Percentiles rank a stretch among this genome's conserved stretches.
phyloP scores from a whole-genome alignment of 2,113 vertebrate species.

The Hyperopisus bebe region DNA sequence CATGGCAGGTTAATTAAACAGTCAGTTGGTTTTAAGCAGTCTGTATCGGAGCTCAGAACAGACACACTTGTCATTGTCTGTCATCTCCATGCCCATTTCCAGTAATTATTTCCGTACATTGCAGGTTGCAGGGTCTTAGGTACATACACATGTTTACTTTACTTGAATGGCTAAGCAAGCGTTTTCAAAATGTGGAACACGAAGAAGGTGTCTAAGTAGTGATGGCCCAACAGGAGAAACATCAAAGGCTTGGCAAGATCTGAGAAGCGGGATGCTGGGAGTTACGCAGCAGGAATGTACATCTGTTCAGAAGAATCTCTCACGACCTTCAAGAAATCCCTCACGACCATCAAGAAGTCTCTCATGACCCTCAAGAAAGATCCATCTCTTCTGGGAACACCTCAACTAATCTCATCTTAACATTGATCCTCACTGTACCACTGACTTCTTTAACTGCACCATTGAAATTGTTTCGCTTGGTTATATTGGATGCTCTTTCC shows the following conservation, averaged over 20 bases:
- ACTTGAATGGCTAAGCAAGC: neutral
- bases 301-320: neutral
- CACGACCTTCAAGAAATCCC: neutral
- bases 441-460: neutral
- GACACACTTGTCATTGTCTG: neutral
- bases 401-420: neutral
- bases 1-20: conserved; percentile 1
- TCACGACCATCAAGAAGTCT: neutral
- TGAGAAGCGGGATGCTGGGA: neutral
- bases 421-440: neutral
- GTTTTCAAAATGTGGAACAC: neutral
- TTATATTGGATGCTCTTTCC: neutral
- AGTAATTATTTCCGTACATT: neutral
- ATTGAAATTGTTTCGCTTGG: neutral
- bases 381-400: neutral
- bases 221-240: neutral
- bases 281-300: neutral
- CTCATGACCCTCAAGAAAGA: neutral
- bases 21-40: neutral
- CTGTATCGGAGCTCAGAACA: neutral
- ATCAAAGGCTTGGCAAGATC: neutral
- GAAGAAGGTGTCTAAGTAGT: neutral
- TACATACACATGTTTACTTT: neutral
- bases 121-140: neutral
- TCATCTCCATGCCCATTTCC: neutral